Base-by-base conservation (phyloP, 2,888 invertebrate genomes). In the Orgyia antiqua region DNA sequence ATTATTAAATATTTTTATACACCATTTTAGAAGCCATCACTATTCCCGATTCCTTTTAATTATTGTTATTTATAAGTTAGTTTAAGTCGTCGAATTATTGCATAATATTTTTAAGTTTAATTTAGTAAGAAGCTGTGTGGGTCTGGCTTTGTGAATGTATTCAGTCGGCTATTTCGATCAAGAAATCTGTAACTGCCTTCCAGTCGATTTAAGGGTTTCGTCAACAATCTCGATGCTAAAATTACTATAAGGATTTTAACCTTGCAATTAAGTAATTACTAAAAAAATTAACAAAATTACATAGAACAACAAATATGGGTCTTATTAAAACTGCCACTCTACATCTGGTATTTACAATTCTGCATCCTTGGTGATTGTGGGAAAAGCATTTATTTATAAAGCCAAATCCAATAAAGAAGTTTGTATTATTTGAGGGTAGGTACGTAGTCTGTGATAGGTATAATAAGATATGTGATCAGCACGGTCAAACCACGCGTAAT, bases 401-500 rank as follows among this genome's bases (percentile, higher is more conserved):
- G 18, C 34, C 38, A 36, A 31, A 34, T 31, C 23, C 23, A 23
- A 7, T 10, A 30, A 27, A 10, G 21, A 13, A 21, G 31, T 28
- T 33, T 36, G 31, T 39, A 33, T 45, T 33, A 51, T 51, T 52
- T 50, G 37, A 33, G 9, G 36, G 40, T 34, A 42, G 34, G 41
- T 37, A 38, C 32, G 44, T 51, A 62, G 67, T 55, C 70, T 76
- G 76, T 77, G 74, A 73, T 76, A 74, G 66, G 55, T 51, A 53
- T 55, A 51, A 57, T 51, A 42, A 49, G 51, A 69, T 58, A 69
- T 76, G 76, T 75, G 75, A 75, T 77, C 54, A 48, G 56, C 48
- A 58, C 58, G 68, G 68, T 71, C 52, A 54, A 63, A 69, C 69
- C 66, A 67, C n/a, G n/a, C n/a, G n/a, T n/a, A n/a, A n/a, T n/a